Conservation (phyloP, 2,797 vertebrate genomes). For the Salmo trutta region DNA sequence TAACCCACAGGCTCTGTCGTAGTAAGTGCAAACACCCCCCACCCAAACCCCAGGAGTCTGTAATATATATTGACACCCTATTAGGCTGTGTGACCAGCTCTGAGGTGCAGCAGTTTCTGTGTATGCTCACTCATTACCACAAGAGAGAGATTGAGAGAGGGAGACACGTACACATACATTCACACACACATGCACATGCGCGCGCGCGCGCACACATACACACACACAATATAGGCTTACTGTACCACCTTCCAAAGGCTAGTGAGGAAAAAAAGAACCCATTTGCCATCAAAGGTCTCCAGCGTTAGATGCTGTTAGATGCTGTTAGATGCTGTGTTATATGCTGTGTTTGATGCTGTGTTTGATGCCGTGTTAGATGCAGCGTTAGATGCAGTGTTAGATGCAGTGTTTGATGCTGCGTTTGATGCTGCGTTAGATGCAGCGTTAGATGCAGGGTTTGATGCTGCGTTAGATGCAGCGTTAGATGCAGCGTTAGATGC, state of each 20-base stretch:
- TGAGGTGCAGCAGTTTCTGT: neutral
- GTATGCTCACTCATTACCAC: neutral
- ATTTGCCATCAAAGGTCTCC: too few species aligned
- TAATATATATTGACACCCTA: conserved; percentile 52
- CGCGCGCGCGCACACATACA: too few species aligned
- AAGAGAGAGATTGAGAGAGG: neutral
- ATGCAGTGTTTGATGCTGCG: too few species aligned
- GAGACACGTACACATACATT: neutral
- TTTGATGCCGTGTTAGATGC: too few species aligned
- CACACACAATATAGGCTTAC: conserved; percentile 26
- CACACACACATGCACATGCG: neutral
- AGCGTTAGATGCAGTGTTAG: too few species aligned
- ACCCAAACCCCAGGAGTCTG: conserved; percentile 30
- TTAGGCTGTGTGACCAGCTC: conserved; percentile 26
- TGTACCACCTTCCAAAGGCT: conserved; percentile 23
- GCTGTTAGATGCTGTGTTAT: too few species aligned
- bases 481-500: too few species aligned
- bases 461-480: too few species aligned
- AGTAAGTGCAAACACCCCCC: conserved; percentile 50
- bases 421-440: too few species aligned
- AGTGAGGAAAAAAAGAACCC: conserved; percentile 27
- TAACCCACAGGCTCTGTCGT: conserved; percentile 42
- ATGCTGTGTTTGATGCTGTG: too few species aligned
- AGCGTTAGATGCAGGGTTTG: neutral
- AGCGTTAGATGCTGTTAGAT: neutral